Evolutionary conservation across 2,113 vertebrate species (phyloP), one percentile per base, ranked within the genome.

Genomic region (Clupea harengus): DNA sequence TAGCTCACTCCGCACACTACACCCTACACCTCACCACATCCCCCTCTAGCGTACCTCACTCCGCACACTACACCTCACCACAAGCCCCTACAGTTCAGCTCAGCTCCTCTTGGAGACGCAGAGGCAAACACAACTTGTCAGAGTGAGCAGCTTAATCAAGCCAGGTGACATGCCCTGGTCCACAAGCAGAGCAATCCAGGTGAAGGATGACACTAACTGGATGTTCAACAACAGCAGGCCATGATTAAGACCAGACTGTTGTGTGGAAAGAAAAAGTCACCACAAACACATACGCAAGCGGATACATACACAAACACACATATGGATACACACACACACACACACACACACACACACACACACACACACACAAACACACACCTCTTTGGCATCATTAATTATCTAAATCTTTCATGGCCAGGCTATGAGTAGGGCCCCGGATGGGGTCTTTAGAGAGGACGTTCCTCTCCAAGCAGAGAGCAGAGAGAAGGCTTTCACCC

Each of bases 341-440:
- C 64, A 64, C n/a, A 25, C 57, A 25, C 57, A 64, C 57, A 52
- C 57, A 25, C 39, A 39, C 39, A 39, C 1, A 39, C 39, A 39
- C 39, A 39, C 39, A 39, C 39, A 39, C 39, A 39, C 7, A 28
- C 64, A 75, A 8, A 32, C 54, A 28, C n/a, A n/a, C 64, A 75
- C 7, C 72, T 39, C 32, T 78, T 39, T 39, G 1, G 32, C 2
- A 78, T 39, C 28, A 44, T 78, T 78, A 28, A 78, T 78, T 39
- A 78, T 78, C 72, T 0, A 78, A 78, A 78, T 78, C 11, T 78
- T 32, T 78, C 2, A n/a, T 78, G 25, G 11, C 17, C 28, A 39
- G 25, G 28, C 28, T 39, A 39, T 91, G 90, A 88, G 85, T 72
- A 78, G 83, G 39, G 54, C 85, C 83, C 84, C 78, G 81, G 83